Evolutionary conservation across 2,888 invertebrate species (phyloP), one percentile per base, ranked within the genome.

Genomic region (Hypolimnas misippus): DNA sequence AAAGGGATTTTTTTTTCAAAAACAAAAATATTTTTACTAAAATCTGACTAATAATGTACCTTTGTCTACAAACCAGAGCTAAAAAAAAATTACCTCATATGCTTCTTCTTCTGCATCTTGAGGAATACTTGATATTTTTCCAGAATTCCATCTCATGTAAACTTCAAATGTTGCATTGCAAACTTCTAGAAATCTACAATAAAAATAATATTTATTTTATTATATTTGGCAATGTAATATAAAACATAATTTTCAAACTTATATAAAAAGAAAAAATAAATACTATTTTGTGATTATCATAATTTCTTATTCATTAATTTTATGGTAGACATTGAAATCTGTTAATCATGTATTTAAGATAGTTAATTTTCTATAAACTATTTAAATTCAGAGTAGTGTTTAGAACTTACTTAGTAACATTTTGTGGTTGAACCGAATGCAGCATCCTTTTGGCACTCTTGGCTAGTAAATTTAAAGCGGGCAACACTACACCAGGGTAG

Each of bases 401-500:
- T 8, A 51, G 14, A 7, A 76, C 79, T 61, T 72, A 92, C 81
- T 93, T 93, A 73, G 92, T 92, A 62, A 94, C 94, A 70, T 95
- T 94, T 29, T 89, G 83, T 74, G 94, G 87, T 29, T 90, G 90
- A 10, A 93, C 87, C 49, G 94, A 95, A 72, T 95, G 94, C 58
- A 96, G 84, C 93, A 96, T 94, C 66, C 94, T 92, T 72, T 94
- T 94, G 1, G 96, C 95, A 73, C 94, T 94, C 76, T 95, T 95
- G 40, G 94, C 94, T 66, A 96, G 94, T 40, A 97, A 84, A 77
- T 95, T 95, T 64, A 96, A 85, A 46, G 96, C 94, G 12, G 96
- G 92, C 75, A 96, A 94, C 53, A 97, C 96, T 63, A 97, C 94
- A 61, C 95, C 94, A 59, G 95, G 95, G 82, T 96, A 96, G 84